Evolutionary conservation across 35 echinoderm and acorn worm genomes (phyloP).

Genomic region (Nesometra sesokonis): DNA sequence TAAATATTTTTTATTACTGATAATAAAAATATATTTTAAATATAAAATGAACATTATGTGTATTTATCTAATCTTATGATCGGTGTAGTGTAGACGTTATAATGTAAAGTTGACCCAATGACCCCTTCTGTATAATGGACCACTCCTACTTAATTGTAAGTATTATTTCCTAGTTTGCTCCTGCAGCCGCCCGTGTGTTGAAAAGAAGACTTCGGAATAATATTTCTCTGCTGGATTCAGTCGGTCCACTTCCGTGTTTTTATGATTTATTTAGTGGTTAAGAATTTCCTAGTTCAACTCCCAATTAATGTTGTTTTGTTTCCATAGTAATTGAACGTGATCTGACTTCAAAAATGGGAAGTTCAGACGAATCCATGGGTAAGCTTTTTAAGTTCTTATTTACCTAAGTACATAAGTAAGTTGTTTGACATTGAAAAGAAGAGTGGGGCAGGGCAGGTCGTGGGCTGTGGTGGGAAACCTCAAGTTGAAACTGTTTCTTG

Average conservation of each 20-base stretch:
- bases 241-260: neutral
- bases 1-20: too few relatives aligned
- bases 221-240: neutral
- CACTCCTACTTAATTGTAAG: neutral
- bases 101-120: neutral
- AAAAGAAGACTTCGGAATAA: neutral
- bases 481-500: too few relatives aligned
- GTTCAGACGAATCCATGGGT: neutral
- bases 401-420: too few relatives aligned
- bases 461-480: too few relatives aligned
- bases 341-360: neutral
- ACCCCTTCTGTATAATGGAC: neutral
- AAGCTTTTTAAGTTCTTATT: neutral
- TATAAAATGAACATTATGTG: too few relatives aligned
- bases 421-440: neutral
- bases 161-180: neutral
- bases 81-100: too few relatives aligned
- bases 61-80: too few relatives aligned
- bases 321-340: neutral
- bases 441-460: neutral
- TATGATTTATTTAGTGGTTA: neutral
- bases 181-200: neutral
- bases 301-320: neutral
- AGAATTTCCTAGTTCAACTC: neutral
- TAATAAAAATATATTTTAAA: too few relatives aligned